A percentile compares a stretch with the other conserved stretches of the same genome.
Conservation (phyloP, 2,113 vertebrate genomes). For the Cheilinus undulatus region DNA sequence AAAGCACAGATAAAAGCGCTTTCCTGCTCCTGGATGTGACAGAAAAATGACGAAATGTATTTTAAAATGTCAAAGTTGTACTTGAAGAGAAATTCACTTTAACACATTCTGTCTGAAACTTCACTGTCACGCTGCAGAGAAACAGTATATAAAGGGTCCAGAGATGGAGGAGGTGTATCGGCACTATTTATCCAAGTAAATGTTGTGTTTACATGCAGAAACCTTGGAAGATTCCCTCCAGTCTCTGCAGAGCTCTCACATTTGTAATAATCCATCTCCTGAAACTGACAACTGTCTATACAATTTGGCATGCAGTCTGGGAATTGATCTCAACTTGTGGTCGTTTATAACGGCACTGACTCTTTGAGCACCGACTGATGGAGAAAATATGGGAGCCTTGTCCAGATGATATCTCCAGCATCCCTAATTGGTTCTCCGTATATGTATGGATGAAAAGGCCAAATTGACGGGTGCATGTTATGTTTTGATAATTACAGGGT, state of each 20-base stretch:
- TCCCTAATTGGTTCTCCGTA: constrained; percentile 66
- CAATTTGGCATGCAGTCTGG: constrained; percentile 33
- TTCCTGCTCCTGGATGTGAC: not conserved
- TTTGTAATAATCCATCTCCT: constrained; percentile 36
- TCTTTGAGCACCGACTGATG: constrained; percentile 39
- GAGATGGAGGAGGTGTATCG: not conserved
- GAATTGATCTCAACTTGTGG: constrained; percentile 49
- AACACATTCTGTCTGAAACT: not conserved
- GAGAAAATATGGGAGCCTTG: constrained; percentile 27
- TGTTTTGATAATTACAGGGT: constrained; percentile 74
- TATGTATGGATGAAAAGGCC: constrained; percentile 51
- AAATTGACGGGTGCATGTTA: constrained; percentile 61
- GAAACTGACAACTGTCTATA: constrained; percentile 43
- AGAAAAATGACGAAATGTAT: not conserved
- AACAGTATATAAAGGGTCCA: not conserved
- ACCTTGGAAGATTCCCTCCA: constrained; percentile 3
- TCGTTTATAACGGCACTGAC: constrained; percentile 15
- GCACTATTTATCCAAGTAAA: constrained; percentile 2
- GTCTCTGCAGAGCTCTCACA: constrained; percentile 17
- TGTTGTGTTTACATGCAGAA: constrained; percentile 20
- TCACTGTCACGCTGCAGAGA: not conserved
- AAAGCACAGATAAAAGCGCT: not conserved
- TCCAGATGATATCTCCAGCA: constrained; percentile 57
- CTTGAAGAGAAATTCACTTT: not conserved
- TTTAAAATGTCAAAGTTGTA: constrained; percentile 1